A percentile compares a stretch with the other conserved stretches of the same genome.
These are phyloP conservation scores for Cheilosia vernalis DNA, from an alignment of 2,888 invertebrate genomes.

Conservation along the genomic window DNA sequence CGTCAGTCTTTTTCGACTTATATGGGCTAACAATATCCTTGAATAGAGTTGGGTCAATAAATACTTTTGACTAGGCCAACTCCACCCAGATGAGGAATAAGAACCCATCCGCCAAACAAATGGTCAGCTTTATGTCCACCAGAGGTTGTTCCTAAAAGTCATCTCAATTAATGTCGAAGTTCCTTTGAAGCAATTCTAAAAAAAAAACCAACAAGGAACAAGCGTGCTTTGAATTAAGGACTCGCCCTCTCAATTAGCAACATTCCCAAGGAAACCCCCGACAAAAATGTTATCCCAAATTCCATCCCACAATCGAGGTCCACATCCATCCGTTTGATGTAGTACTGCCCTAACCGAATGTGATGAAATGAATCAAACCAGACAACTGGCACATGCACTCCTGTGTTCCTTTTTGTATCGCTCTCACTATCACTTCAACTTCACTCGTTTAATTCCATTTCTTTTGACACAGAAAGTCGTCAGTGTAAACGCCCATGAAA, in stretches of 20 bases:
- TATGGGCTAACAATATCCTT: too few species aligned
- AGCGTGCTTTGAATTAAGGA: too few species aligned
- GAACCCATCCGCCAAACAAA: too few species aligned
- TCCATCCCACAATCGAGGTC: background rate
- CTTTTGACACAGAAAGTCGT: conserved; percentile 49
- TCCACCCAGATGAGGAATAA: too few species aligned
- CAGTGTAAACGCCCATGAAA: conserved; percentile 62
- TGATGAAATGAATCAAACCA: conserved; percentile 13
- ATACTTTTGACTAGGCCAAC: too few species aligned
- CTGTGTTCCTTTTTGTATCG: background rate
- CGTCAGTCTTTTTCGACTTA: too few species aligned
- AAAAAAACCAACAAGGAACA: too few species aligned
- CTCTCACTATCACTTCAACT: conserved; percentile 2
- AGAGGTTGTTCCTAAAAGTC: too few species aligned
- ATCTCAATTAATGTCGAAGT: too few species aligned
- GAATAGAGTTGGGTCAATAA: too few species aligned
- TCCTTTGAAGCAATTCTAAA: too few species aligned
- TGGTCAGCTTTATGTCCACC: too few species aligned
- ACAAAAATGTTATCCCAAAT: background rate
- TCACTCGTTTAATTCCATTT: conserved; percentile 32
- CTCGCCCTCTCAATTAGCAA: background rate
- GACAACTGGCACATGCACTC: background rate
- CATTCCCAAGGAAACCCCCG: background rate
- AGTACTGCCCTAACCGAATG: background rate
- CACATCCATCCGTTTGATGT: background rate